phyloP scores from a whole-genome alignment of 2,888 invertebrate species.

The Melieria crassipennis region DNA sequence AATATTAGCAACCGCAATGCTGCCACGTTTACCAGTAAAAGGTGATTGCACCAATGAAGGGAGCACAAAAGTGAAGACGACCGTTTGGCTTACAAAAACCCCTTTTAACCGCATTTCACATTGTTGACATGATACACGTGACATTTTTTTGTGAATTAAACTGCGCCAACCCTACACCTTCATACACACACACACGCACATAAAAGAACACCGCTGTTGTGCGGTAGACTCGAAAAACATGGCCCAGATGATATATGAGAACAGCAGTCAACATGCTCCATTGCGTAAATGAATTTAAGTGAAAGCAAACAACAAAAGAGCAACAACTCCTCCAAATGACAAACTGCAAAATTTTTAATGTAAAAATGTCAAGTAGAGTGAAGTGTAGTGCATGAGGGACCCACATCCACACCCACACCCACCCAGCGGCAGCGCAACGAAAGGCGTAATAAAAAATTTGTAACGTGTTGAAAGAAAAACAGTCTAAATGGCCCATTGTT shows the following conservation, averaged over 20 bases:
- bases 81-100: neutral
- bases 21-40: neutral
- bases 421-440: too few species aligned
- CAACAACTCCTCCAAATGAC: constrained; percentile 13
- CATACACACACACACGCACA: constrained; percentile 12
- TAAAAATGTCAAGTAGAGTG: constrained; percentile 1
- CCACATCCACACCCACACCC: neutral
- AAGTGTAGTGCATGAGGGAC: neutral
- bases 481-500: too few species aligned
- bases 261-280: too few species aligned
- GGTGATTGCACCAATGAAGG: constrained; percentile 25
- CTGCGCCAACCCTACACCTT: neutral
- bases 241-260: too few species aligned
- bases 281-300: constrained; percentile 10
- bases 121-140: neutral
- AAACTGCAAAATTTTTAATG: constrained; percentile 9
- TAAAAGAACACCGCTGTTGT: neutral
- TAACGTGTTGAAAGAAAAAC: too few species aligned
- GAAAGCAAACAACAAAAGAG: constrained; percentile 11
- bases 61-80: neutral
- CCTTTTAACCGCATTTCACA: constrained; percentile 26
- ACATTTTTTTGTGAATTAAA: neutral
- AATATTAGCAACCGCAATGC: too few species aligned
- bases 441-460: too few species aligned
- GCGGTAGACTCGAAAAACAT: too few species aligned